Conservation (phyloP, 2,797 vertebrate species). For the Toxotes lorentzi region DNA sequence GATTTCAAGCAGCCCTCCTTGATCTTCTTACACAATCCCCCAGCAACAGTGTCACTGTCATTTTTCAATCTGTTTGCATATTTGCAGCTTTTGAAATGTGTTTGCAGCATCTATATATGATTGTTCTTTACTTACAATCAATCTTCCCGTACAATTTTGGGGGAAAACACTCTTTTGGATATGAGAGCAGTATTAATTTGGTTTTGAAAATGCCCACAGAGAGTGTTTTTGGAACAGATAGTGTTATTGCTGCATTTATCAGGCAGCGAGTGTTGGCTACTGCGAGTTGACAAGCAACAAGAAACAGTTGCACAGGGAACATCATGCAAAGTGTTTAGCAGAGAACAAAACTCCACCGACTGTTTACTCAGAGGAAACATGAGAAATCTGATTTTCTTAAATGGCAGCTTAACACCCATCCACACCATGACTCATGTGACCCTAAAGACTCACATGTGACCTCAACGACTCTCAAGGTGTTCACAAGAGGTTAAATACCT, state of each 20-base stretch:
- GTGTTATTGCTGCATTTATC: slow-evolving; percentile 30
- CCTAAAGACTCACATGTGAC: too few species aligned
- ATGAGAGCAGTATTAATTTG: slow-evolving; percentile 12
- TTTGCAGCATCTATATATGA: background rate
- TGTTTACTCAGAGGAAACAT: slow-evolving; percentile 34
- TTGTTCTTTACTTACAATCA: background rate
- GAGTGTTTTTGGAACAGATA: slow-evolving; percentile 14
- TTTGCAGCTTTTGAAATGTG: background rate
- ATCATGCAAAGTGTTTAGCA: slow-evolving; percentile 37
- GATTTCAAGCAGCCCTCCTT: slow-evolving; percentile 15
- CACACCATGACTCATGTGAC: too few species aligned
- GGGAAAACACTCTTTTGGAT: slow-evolving; percentile 8
- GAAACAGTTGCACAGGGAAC: slow-evolving; percentile 32
- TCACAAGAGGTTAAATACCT: too few species aligned
- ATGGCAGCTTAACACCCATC: too few species aligned
- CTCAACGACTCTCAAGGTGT: too few species aligned
- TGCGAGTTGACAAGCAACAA: slow-evolving; percentile 35
- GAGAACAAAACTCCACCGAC: slow-evolving; percentile 23
- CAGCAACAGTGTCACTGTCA: slow-evolving; percentile 9
- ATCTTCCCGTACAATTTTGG: background rate
- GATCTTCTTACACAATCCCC: slow-evolving; percentile 17
- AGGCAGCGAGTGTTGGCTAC: slow-evolving; percentile 7
- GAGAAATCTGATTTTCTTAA: slow-evolving; percentile 29
- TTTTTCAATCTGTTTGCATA: background rate
- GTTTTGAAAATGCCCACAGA: slow-evolving; percentile 16